Evolutionary conservation across 2,888 invertebrate species (phyloP), one percentile per base, ranked within the genome.

Genomic region (Nymphalis polychloros): DNA sequence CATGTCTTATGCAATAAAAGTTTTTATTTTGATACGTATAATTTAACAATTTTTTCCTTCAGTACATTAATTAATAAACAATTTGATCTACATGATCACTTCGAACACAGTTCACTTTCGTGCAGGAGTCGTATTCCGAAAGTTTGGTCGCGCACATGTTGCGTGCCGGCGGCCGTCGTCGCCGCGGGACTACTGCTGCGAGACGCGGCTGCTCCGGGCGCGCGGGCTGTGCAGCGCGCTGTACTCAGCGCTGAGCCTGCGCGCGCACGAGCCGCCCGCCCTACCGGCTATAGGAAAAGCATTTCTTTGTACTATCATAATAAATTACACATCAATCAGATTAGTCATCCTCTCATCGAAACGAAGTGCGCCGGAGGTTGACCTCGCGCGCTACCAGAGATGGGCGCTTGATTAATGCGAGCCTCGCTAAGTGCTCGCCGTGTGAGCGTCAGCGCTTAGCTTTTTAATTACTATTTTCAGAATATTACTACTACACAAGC

Each of bases 281-380:
- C 47, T 64, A 61, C 48, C 27, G 8, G 41, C 23, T 60, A 20
- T 31, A 47, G 41, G 48, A 19, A 63, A 50, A 64, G 53, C 19
- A 53, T 57, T 63, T 62, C 49, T 67, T 67, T 63, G 27, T 53
- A 52, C 52, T 63, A 65, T 62, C 20, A 52, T 63, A 65, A 69
- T 65, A 65, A 66, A 69, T 59, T 59, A 59, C 59, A 69, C 63
- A 59, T 69, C 65, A 63, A 63, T 65, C 62, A 59, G 48, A 66
- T 69, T 63, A 63, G 23, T 65, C 62, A 50, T 61, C 20, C 55
- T 46, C 64, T 62, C 41, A 20, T 47, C 48, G 49, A n/a, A n/a
- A 35, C 17, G n/a, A 35, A 67, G 35, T 66, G 13, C 53, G 35
- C 19, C 16, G 55, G 3, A 19, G 35, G 27, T 27, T 23, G 27